phyloP scores from a whole-genome alignment of 1,140 invertebrate species.

The Hyposmocoma kahamanoa region DNA sequence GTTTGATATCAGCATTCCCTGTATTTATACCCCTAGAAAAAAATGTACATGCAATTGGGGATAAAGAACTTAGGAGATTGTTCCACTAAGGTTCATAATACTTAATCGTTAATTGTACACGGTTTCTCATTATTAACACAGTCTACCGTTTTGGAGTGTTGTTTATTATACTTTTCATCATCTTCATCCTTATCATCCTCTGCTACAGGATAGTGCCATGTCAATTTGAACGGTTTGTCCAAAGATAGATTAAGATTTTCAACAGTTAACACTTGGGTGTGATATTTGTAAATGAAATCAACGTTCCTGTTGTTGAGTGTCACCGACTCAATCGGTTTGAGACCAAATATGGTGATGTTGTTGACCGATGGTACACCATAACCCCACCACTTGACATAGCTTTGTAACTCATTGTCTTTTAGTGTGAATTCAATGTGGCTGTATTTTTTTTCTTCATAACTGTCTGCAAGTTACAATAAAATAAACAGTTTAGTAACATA shows the following conservation, averaged over 20 bases:
- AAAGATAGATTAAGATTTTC: slow-evolving; percentile 44
- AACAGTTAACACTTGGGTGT: slow-evolving; percentile 40
- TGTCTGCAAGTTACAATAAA: slow-evolving; percentile 72
- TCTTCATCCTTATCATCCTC: not conserved
- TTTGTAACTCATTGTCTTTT: slow-evolving; percentile 64
- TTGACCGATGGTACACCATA: slow-evolving; percentile 65
- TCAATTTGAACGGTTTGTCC: slow-evolving; percentile 49
- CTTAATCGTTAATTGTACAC: no score
- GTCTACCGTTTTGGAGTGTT: no score
- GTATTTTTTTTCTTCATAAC: slow-evolving; percentile 76
- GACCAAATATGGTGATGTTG: slow-evolving; percentile 41
- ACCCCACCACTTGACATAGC: slow-evolving; percentile 67
- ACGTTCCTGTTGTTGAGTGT: slow-evolving; percentile 40
- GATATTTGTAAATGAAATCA: slow-evolving; percentile 34
- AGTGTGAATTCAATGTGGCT: slow-evolving; percentile 74
- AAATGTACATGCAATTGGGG: no score
- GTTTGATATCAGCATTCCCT: no score
- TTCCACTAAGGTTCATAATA: no score
- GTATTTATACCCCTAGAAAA: no score
- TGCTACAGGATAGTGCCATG: slow-evolving; percentile 39
- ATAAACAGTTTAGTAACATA: no score
- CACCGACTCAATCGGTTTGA: slow-evolving; percentile 34
- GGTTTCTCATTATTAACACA: no score
- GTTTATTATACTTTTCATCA: no score
- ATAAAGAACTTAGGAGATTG: no score